Conservation (phyloP, 2,113 vertebrate genomes). For the Sprattus sprattus region DNA sequence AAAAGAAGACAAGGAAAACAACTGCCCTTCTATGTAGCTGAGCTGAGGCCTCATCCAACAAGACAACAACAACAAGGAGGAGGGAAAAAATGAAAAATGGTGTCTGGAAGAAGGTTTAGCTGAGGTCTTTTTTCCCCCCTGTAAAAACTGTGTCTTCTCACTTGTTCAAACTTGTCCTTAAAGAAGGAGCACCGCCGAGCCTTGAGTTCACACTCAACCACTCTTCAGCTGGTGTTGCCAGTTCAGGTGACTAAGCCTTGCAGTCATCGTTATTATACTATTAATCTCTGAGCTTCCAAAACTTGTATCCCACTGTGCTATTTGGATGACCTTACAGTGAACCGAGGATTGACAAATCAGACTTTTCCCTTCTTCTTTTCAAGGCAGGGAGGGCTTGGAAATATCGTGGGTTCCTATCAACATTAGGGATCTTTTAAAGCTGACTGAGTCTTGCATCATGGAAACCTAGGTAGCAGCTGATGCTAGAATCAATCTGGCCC, state of each 20-base stretch:
- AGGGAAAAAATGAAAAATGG: slow-evolving; percentile 36
- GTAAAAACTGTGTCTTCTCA: slow-evolving; percentile 56
- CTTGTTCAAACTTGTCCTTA: slow-evolving; percentile 69
- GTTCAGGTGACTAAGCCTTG: slow-evolving; percentile 64
- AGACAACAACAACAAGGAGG: not conserved
- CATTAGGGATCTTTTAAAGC: not conserved
- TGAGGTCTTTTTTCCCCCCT: slow-evolving; percentile 45
- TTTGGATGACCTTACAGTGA: slow-evolving; percentile 61
- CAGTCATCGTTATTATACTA: slow-evolving; percentile 65
- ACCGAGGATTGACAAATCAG: slow-evolving; percentile 52
- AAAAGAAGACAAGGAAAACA: slow-evolving; percentile 33
- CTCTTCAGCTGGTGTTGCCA: slow-evolving; percentile 62
- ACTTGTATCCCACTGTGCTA: slow-evolving; percentile 51
- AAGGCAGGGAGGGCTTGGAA: not conserved
- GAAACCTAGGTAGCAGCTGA: slow-evolving; percentile 23
- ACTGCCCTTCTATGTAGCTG: slow-evolving; percentile 18
- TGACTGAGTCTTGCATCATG: slow-evolving; percentile 25
- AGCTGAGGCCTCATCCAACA: not conserved
- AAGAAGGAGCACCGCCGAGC: slow-evolving; percentile 54
- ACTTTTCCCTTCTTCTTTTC: slow-evolving; percentile 10
- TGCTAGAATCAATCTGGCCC: not conserved
- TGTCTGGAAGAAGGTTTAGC: slow-evolving; percentile 47
- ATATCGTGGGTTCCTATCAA: slow-evolving; percentile 34
- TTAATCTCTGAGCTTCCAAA: slow-evolving; percentile 60
- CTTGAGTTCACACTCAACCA: slow-evolving; percentile 54